Conservation (phyloP, 2,888 invertebrate genomes). For the Micoletzkya japonica region DNA sequence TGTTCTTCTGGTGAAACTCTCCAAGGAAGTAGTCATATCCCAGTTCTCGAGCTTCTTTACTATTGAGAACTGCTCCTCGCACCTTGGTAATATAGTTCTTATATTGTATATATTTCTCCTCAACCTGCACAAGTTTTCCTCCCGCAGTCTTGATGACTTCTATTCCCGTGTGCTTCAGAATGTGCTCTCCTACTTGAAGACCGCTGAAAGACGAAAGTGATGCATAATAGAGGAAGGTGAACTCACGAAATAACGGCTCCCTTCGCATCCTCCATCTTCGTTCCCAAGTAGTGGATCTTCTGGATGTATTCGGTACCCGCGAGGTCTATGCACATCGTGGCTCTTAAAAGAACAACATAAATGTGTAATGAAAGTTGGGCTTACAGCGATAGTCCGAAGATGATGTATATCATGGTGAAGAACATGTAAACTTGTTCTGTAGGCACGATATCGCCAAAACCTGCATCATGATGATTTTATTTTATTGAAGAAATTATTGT, state of each 20-base stretch:
- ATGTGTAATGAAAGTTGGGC: not conserved
- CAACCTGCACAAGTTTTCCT: conserved; percentile 58
- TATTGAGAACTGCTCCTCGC: conserved; percentile 55
- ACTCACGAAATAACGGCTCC: conserved; percentile 56
- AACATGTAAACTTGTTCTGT: conserved; percentile 63
- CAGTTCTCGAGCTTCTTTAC: conserved; percentile 54
- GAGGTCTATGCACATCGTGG: conserved; percentile 64
- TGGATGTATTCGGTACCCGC: conserved; percentile 63
- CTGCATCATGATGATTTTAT: conserved; percentile 30
- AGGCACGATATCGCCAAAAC: conserved; percentile 63
- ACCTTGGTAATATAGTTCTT: conserved; percentile 26
- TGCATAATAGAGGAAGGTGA: not conserved
- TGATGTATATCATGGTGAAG: conserved; percentile 63
- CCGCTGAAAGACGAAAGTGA: conserved; percentile 43
- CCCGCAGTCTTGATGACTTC: conserved; percentile 62
- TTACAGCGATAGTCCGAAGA: conserved; percentile 62
- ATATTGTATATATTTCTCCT: not conserved
- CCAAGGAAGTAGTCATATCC: conserved; percentile 54
- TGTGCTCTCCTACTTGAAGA: conserved; percentile 59
- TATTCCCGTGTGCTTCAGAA: conserved; percentile 62
- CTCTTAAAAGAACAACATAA: conserved; percentile 38
- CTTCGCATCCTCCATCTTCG: conserved; percentile 63
- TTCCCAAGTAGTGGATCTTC: conserved; percentile 62
- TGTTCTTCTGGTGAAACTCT: conserved; percentile 57
- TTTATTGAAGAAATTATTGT: not conserved